Evolutionary conservation across 2,797 vertebrate species (phyloP), one percentile per base, ranked within the genome.

Genomic region (Gymnoscopelus microlampas): DNA sequence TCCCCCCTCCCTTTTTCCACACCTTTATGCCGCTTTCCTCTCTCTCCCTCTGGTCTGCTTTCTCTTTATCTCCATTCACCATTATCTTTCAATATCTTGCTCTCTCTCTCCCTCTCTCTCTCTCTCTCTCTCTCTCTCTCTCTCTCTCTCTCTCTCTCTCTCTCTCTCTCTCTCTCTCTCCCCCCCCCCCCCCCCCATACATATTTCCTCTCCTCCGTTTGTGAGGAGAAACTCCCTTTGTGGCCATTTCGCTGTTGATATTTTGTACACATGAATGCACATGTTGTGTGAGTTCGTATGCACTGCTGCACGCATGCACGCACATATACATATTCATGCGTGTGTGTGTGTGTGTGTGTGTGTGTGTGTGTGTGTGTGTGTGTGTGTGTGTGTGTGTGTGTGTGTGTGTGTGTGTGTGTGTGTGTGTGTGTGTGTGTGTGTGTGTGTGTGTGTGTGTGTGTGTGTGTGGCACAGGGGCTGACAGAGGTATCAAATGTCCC

Each of bases 201-300:
- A 9, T 8, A 19, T 54, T 23, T 15, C 7, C 15, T 57, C 35
- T 60, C 4, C 4, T 79, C 9, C 63, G 24, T 68, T 9, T 75
- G 54, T 70, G 54, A 71, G 68, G 58, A 68, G 76, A 81, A 82
- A 65, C 73, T 85, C 84, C 84, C 63, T 85, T 59, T 57, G 77
- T 83, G 84, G 82, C 84, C 85, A 84, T 87, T 85, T 90, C 26
- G 1, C 26, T 83, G 83, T 89, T 60, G 29, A 66, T 66, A 70
- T 71, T 57, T 53, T 56, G 26, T 7, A 44, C 23, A 50, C 60
- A 61, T 69, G 50, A n/a, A 51, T 60, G 66, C 57, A 61, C 63
- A 67, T 56, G 26, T 23, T 13, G 57, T 67, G 51, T 60, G 35
- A 53, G 60, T 69, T 44, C 73, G 26, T 56, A 67, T 74, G 56